Conservation (phyloP, 2,888 invertebrate species). For the Stenichneumon culpator region DNA sequence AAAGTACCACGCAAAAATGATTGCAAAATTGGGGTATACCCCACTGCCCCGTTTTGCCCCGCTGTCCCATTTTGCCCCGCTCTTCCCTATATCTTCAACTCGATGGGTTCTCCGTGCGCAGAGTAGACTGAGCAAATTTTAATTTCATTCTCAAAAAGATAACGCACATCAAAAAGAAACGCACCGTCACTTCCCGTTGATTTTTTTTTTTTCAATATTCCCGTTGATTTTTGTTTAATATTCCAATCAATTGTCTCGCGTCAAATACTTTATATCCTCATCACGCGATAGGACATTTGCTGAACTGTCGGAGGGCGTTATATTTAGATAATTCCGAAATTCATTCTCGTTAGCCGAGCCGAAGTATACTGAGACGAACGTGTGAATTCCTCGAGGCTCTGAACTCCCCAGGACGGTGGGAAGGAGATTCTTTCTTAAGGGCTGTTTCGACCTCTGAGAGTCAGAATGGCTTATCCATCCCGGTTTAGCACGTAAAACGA, state of each 20-base stretch:
- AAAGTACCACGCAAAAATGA: no score
- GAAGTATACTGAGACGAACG: slow-evolving; percentile 16
- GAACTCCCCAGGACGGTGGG: not conserved
- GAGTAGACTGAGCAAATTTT: no score
- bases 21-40: no score
- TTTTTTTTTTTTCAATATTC: not conserved
- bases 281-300: not conserved
- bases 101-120: no score
- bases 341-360: not conserved
- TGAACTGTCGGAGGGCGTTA: not conserved
- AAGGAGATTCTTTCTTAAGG: slow-evolving; percentile 18
- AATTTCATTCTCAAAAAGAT: not conserved
- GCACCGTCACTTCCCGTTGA: not conserved
- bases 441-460: no score
- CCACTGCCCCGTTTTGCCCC: no score
- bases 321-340: slow-evolving; percentile 1
- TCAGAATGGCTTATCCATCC: no score
- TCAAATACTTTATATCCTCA: not conserved
- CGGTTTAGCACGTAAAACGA: no score
- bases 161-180: no score
- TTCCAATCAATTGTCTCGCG: not conserved
- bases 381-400: not conserved
- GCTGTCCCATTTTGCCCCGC: no score
- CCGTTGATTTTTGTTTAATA: not conserved
- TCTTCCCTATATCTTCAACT: not conserved